Evolutionary conservation across 2,797 vertebrate genomes (phyloP), one percentile per base, ranked within the genome.

Genomic region (Darevskia mixta): DNA sequence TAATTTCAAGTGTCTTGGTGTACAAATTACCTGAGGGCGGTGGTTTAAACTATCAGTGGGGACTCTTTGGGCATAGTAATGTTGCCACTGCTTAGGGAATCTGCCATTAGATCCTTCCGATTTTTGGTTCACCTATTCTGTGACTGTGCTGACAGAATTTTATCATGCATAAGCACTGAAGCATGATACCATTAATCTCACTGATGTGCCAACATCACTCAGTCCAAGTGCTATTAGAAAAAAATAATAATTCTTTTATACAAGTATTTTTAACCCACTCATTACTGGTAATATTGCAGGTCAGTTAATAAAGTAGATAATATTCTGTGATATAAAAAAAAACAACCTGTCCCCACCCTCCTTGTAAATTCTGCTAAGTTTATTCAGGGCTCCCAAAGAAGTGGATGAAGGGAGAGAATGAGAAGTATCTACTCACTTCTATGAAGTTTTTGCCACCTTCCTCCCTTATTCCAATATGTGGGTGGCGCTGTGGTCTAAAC

Each of bases 71-170:
- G 85, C 79, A 80, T 29, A 85, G 73, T 83, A 73, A 73, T 0
- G 0, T 82, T 83, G 41, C 15, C 25, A 41, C 1, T 67, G 58
- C 87, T 86, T 87, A 84, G 49, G 64, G 23, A 93, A 84, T 43
- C 82, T 79, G 38, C 35, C 61, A 78, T 88, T 91, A 82, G 1
- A 32, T 90, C 92, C 27, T 79, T 87, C 35, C 89, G 73, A 91
- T 90, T 95, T 93, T 92, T 85, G 66, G 20, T 88, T 94, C 23
- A 0, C 78, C 58, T 87, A 1, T 17, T 76, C 86, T 86, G 23
- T 87, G 86, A 80, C 8, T 78, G 84, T 93, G 38, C 82, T 88
- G 85, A 83, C 77, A 95, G 64, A 55, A 86, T 91, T 94, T 94
- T 91, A 89, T 87, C 49, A 5, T 29, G 78, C 15, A 86, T 89